Conservation (phyloP, 2,113 vertebrate genomes). For the Aphelocoma coerulescens region DNA sequence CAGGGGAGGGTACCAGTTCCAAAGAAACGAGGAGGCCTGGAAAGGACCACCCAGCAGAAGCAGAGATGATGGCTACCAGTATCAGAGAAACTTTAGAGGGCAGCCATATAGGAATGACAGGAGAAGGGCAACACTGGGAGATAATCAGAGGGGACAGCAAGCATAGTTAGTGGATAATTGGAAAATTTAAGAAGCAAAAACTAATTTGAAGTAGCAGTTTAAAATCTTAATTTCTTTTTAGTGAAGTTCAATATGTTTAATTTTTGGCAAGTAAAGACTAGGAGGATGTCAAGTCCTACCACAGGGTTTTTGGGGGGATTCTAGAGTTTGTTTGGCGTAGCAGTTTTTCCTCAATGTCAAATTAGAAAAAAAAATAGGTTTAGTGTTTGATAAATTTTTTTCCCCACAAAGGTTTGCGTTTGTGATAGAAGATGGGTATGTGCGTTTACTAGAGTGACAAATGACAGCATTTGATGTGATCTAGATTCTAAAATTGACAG, state of each 20-base stretch:
- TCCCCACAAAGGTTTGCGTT: slow-evolving; percentile 43
- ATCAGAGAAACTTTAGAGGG: slow-evolving; percentile 68
- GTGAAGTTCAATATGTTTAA: neutral
- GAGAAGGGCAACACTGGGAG: slow-evolving; percentile 69
- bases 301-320: neutral
- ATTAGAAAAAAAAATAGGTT: slow-evolving; percentile 62
- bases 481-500: slow-evolving; percentile 62
- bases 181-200: neutral
- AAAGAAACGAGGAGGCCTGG: slow-evolving; percentile 73
- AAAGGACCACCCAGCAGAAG: slow-evolving; percentile 66
- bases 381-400: slow-evolving; percentile 46
- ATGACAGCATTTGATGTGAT: slow-evolving; percentile 63
- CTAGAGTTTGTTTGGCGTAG: slow-evolving; percentile 50
- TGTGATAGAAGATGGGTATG: slow-evolving; percentile 48
- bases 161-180: slow-evolving; percentile 19
- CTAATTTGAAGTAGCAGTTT: slow-evolving; percentile 17
- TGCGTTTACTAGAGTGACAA: slow-evolving; percentile 61
- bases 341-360: slow-evolving; percentile 52
- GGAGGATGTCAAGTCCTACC: slow-evolving; percentile 22
- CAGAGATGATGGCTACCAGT: slow-evolving; percentile 73
- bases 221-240: slow-evolving; percentile 43
- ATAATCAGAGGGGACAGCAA: slow-evolving; percentile 73
- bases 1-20: slow-evolving; percentile 72
- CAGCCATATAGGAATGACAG: slow-evolving; percentile 70
- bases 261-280: neutral